A percentile compares a stretch with the other conserved stretches of the same genome.
Conservation (phyloP, 2,113 vertebrate species). For the Spea bombifrons region DNA sequence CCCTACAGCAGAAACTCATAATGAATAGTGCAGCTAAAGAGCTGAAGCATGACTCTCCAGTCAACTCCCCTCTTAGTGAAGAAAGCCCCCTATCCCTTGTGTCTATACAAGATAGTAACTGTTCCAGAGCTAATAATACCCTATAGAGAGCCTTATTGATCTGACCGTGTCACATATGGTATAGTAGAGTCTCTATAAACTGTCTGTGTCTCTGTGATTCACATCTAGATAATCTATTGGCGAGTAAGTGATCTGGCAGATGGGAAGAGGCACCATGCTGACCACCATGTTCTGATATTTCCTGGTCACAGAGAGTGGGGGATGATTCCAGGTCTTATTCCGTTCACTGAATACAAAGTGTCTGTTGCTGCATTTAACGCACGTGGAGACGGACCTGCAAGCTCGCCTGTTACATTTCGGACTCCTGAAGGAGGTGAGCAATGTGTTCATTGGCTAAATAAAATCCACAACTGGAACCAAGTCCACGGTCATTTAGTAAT, state of each 20-base stretch:
- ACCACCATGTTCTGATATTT: slow-evolving; percentile 74
- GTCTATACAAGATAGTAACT: no score
- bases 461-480: no score
- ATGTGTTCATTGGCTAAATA: background rate
- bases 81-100: no score
- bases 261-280: slow-evolving; percentile 71
- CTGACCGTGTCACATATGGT: no score
- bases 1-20: no score
- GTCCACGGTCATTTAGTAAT: no score
- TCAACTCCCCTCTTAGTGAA: no score
- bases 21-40: no score
- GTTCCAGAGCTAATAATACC: no score
- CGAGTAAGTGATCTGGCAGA: slow-evolving; percentile 78
- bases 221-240: slow-evolving; percentile 86
- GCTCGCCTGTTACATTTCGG: slow-evolving; percentile 76
- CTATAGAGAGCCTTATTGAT: no score
- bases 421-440: slow-evolving; percentile 94
- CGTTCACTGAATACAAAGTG: slow-evolving; percentile 88
- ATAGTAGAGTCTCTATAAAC: no score
- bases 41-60: no score
- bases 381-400: slow-evolving; percentile 88
- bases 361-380: slow-evolving; percentile 86
- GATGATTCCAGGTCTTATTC: slow-evolving; percentile 77
- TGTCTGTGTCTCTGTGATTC: background rate
- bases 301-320: slow-evolving; percentile 73